Base-by-base conservation (phyloP, 2,797 vertebrate genomes). In the Malacoctenus gilli region DNA sequence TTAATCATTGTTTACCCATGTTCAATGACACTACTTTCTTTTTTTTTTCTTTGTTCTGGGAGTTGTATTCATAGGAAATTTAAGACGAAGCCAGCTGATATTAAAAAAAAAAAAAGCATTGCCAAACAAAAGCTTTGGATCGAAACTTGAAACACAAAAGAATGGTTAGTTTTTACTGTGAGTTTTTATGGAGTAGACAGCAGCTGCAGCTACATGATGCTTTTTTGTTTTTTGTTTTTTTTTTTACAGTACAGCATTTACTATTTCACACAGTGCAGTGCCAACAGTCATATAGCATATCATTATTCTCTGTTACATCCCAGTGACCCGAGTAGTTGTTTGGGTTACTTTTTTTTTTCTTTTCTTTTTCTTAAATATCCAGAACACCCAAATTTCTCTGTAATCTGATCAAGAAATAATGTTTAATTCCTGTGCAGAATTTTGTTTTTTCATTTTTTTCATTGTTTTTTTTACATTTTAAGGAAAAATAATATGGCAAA, bases 71-170 rank as follows among this genome's bases (percentile, higher is more conserved):
- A 52, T 63, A 74, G 53, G 60, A 68, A 37, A 21, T 51, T 55
- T 39, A 51, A 44, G 43, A 74, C 46, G 23, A 86, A 85, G 74
- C 71, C 87, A 88, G 82, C 79, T 87, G 80, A 84, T 85, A 73
- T 83, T 82, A 84, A 5, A n/a, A n/a, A n/a, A n/a, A n/a, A n/a
- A n/a, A n/a, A 87, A 87, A 66, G 54, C 75, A 75, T 90, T 89
- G 86, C 83, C 86, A 92, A 91, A 93, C 85, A 76, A 85, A 88
- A 85, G 72, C 82, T 89, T 89, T 90, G 87, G 87, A 87, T 81
- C 35, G 72, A 92, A 91, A 92, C 91, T 92, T 92, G 88, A 92
- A 90, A 70, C 77, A 68, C 75, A 79, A 72, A 76, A 59, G 69
- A 82, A 82, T 54, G 79, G 58, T 77, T 79, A 1, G 44, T 84